Conservation (phyloP, 1,140 invertebrate species). For the Carposina sasakii region DNA sequence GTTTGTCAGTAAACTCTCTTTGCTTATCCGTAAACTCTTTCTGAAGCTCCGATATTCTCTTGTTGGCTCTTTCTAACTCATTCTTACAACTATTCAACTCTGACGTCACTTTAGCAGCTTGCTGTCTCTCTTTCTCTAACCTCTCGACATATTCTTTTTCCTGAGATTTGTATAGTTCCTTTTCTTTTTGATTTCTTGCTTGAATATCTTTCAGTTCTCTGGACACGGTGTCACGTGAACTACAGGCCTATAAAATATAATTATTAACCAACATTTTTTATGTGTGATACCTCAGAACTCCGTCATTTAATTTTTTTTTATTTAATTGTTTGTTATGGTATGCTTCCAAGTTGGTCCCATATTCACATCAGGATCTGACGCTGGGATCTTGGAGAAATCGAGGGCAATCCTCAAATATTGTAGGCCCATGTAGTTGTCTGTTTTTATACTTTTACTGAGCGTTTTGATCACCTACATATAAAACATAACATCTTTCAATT, state of each 20-base stretch:
- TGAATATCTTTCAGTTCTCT: slow-evolving; percentile 58
- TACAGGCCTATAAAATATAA: slow-evolving; percentile 45
- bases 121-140: slow-evolving; percentile 58
- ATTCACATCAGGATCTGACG: no score
- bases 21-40: slow-evolving; percentile 64
- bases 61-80: slow-evolving; percentile 59
- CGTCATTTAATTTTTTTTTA: no score
- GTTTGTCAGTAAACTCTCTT: slow-evolving; percentile 56
- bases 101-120: slow-evolving; percentile 45
- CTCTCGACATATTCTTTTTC: slow-evolving; percentile 54
- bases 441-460: no score
- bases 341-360: no score
- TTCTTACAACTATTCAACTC: slow-evolving; percentile 40
- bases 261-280: no score
- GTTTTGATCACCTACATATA: no score
- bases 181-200: slow-evolving; percentile 48
- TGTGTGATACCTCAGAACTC: no score
- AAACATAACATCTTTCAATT: no score
- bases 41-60: slow-evolving; percentile 61
- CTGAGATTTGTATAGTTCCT: slow-evolving; percentile 45
- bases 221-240: slow-evolving; percentile 41
- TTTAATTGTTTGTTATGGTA: no score
- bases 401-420: no score
- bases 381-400: no score
- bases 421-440: no score